Conservation (phyloP, 2,888 invertebrate genomes). For the Rotaria magnacalcarata region DNA sequence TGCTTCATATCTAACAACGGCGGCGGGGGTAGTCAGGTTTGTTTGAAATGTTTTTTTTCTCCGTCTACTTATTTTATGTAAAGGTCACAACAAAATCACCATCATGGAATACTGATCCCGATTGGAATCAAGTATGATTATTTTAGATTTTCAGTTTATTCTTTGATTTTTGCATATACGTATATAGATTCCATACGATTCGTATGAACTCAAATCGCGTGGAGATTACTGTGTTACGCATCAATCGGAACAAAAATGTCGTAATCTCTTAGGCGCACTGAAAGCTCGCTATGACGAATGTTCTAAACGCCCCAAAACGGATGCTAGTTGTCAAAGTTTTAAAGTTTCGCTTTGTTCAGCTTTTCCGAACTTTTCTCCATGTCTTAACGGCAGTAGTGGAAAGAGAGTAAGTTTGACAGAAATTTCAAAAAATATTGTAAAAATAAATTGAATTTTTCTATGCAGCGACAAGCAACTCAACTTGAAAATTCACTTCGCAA, state of each 20-base stretch:
- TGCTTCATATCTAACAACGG: not conserved
- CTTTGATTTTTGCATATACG: no score
- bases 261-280: not conserved
- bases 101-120: not conserved
- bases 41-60: not conserved
- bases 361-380: constrained; percentile 23
- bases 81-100: not conserved
- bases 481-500: not conserved
- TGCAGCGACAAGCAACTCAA: not conserved
- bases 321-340: not conserved
- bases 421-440: not conserved
- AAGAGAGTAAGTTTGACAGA: not conserved
- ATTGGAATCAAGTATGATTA: not conserved
- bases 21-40: not conserved
- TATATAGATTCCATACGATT: not conserved
- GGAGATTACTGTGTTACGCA: constrained; percentile 6
- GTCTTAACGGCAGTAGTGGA: not conserved
- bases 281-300: constrained; percentile 12
- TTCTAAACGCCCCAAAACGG: not conserved
- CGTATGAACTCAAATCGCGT: not conserved
- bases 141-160: not conserved
- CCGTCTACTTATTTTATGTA: not conserved
- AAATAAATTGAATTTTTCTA: not conserved
- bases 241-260: not conserved
- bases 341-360: not conserved